Conservation (phyloP, 2,113 vertebrate species). For the Sphaerodactylus townsendi region DNA sequence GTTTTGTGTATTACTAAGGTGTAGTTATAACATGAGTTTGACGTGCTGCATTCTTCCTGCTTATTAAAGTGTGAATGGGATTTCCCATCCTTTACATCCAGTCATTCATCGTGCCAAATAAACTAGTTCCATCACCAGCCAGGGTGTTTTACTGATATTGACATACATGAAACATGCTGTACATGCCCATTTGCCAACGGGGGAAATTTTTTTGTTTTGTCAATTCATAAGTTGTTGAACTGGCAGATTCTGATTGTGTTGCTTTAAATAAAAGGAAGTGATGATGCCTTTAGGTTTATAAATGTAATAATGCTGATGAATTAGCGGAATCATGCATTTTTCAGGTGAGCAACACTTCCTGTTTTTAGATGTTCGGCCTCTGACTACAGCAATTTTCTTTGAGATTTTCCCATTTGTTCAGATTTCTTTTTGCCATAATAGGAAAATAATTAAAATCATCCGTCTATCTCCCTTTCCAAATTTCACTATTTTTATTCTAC, state of each 20-base stretch:
- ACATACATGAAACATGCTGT: constrained; percentile 61
- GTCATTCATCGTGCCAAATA: constrained; percentile 64
- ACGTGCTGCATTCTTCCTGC: constrained; percentile 69
- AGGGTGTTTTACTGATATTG: constrained; percentile 65
- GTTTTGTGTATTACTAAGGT: constrained; percentile 55
- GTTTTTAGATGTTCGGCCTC: constrained; percentile 36
- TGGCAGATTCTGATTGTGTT: constrained; percentile 72
- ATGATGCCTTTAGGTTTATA: constrained; percentile 74
- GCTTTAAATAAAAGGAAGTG: constrained; percentile 74
- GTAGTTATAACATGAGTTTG: constrained; percentile 48
- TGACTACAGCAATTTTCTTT: not conserved
- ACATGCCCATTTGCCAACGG: constrained; percentile 60
- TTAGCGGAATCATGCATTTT: constrained; percentile 61
- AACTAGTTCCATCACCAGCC: constrained; percentile 65
- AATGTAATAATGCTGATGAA: constrained; percentile 72
- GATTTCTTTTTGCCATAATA: not conserved
- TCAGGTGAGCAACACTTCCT: constrained; percentile 51
- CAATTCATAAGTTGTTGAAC: constrained; percentile 72
- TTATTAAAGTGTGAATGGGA: constrained; percentile 68
- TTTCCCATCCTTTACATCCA: constrained; percentile 64
- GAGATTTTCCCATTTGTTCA: not conserved
- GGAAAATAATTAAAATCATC: not conserved
- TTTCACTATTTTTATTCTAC: not conserved
- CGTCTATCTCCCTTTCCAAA: not conserved
- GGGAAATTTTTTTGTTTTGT: constrained; percentile 71